Base-by-base conservation (phyloP, 2,888 invertebrate species). In the Cataglyphis albicans region DNA sequence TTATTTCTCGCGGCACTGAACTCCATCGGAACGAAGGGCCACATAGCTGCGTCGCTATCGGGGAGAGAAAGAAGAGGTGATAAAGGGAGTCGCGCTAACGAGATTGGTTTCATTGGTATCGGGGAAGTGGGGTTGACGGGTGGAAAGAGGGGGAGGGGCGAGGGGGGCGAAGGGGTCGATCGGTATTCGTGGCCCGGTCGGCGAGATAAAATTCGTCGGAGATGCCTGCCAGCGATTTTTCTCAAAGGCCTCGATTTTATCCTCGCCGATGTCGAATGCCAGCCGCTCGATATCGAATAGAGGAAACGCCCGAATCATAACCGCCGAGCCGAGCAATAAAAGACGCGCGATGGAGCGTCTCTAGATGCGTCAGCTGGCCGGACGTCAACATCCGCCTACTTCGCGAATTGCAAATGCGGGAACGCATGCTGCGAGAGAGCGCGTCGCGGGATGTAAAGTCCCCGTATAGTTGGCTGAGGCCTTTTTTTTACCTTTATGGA, bases 191-290 rank as follows among this genome's bases (percentile, higher is more conserved):
- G 82, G 68, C 38, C 55, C 41, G 25, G 32, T 1, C 73, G 59
- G 38, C 25, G 59, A 86, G 89, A 88, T 89, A 86, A 89, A 88
- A 89, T 88, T 89, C 82, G 84, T 86, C 44, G 81, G 75, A 81
- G 73, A 48, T 73, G 80, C 29, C 12, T 12, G 48, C 21, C 82
- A 41, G 80, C 80, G 74, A 89, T 89, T 89, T 89, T 87, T 88
- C 88, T 88, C 78, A 80, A 85, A 84, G 85, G 82, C 82, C 72
- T 52, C 85, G 88, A 89, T 89, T 89, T 89, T 89, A 87, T 89
- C 84, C 87, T 85, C 84, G 83, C 41, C 85, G 81, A n/a, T 75
- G 78, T 81, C 83, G 88, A 88, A 83, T 67, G 70, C 67, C 74
- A 32, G 52, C 84, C 38, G 68, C 21, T 21, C 67, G 85, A 82